These are phyloP conservation scores for Otocyon megalotis DNA, from an alignment of 2,113 vertebrate genomes.

Conservation along the genomic window DNA sequence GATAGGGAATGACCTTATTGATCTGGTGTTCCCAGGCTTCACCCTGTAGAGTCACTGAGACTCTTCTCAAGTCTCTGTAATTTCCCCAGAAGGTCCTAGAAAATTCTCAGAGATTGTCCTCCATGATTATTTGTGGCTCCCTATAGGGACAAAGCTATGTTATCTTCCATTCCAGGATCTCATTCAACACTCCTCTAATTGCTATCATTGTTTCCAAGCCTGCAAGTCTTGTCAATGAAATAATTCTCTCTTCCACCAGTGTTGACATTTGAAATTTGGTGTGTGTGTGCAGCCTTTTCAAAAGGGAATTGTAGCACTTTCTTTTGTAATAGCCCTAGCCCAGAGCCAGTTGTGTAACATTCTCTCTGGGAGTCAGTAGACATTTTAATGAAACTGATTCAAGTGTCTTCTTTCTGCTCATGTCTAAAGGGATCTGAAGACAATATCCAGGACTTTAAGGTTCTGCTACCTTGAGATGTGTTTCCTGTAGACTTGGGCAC, in stretches of 20 bases:
- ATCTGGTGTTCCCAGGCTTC: not conserved
- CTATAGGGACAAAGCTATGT: not conserved
- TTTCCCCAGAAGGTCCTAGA: not conserved
- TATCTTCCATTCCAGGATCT: not conserved
- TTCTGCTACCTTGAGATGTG: not conserved
- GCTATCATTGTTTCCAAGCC: not conserved
- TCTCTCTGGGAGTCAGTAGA: not conserved
- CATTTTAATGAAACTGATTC: not conserved
- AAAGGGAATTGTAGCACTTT: not conserved
- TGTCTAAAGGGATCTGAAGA: not conserved
- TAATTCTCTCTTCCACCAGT: not conserved
- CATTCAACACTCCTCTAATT: not conserved
- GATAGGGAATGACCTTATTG: not conserved
- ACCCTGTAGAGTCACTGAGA: not conserved
- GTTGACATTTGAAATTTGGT: not conserved
- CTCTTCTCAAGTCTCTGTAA: not conserved
- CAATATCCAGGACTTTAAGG: not conserved
- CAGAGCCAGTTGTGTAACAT: not conserved
- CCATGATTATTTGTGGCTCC: not conserved
- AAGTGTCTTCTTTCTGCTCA: not conserved
- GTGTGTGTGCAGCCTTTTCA: not conserved
- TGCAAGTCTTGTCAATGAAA: not conserved
- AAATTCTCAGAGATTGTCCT: not conserved
- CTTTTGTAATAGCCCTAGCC: not conserved
- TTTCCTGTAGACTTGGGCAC: not conserved